phyloP scores from a whole-genome alignment of 2,888 invertebrate genomes.

The Linyphia triangularis region DNA sequence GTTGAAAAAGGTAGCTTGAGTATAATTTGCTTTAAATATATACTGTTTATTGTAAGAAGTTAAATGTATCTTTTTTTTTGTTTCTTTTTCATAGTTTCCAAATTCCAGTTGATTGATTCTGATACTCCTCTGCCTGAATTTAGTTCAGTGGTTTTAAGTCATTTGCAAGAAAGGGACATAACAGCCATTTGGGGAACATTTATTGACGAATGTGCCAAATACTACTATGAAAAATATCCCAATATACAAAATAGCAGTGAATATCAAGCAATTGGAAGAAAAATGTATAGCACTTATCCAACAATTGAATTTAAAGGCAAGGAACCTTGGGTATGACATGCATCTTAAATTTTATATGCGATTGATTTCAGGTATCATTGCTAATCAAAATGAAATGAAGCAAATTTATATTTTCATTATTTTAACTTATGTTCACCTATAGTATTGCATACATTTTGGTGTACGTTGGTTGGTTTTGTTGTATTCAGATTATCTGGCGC shows the following conservation, averaged over 20 bases:
- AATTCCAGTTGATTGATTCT: slow-evolving; percentile 38
- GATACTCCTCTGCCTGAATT: slow-evolving; percentile 69
- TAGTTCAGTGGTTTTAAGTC: slow-evolving; percentile 18
- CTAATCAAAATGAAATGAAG: background rate
- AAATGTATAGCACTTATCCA: slow-evolving; percentile 65
- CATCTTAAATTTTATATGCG: background rate
- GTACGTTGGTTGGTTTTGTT: too few species aligned
- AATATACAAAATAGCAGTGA: slow-evolving; percentile 72
- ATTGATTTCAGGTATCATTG: background rate
- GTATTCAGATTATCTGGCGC: too few species aligned
- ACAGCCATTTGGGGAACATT: slow-evolving; percentile 68
- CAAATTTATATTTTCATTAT: too few species aligned
- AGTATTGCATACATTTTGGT: too few species aligned
- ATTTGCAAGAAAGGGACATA: slow-evolving; percentile 35
- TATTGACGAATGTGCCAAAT: slow-evolving; percentile 68
- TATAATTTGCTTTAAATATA: too few species aligned
- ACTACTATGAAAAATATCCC: slow-evolving; percentile 55
- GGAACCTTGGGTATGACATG: slow-evolving; percentile 67
- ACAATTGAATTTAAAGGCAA: slow-evolving; percentile 61
- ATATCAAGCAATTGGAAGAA: slow-evolving; percentile 70
- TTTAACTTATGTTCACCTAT: too few species aligned
- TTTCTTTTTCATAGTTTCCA: slow-evolving; percentile 22
- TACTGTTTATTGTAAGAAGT: background rate
- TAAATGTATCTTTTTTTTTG: background rate
- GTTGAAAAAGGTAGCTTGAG: too few species aligned